These are phyloP conservation scores for Chelonia mydas DNA, from an alignment of 2,797 vertebrate species.

Conservation along the genomic window DNA sequence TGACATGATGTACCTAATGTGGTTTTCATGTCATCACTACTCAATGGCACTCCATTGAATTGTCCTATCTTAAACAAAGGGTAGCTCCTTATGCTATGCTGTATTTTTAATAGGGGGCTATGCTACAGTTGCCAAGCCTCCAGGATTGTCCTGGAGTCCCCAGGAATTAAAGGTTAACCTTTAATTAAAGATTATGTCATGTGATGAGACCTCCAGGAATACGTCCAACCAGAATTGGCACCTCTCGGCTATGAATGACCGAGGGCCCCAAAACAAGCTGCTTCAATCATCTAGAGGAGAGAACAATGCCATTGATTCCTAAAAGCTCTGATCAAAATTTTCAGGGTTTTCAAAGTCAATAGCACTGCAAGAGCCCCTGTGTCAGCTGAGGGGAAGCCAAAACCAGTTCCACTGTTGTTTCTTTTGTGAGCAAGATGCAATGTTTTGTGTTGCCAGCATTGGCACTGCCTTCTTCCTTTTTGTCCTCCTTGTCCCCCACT, in stretches of 20 bases:
- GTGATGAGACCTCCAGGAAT: not conserved
- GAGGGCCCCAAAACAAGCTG: not conserved
- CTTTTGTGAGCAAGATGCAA: slow-evolving; percentile 37
- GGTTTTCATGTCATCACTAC: not conserved
- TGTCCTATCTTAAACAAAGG: too few species aligned
- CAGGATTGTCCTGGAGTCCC: not conserved
- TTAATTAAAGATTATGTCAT: not conserved
- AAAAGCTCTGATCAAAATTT: not conserved
- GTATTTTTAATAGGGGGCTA: not conserved
- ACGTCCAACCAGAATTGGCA: not conserved
- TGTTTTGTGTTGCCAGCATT: slow-evolving; percentile 12
- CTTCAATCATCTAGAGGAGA: not conserved
- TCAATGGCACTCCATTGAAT: not conserved
- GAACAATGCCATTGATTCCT: slow-evolving; percentile 20
- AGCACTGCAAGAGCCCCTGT: not conserved
- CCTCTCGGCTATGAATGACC: not conserved
- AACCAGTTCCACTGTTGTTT: slow-evolving; percentile 20
- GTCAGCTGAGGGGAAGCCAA: slow-evolving; percentile 9
- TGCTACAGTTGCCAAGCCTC: not conserved
- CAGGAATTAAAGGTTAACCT: not conserved
- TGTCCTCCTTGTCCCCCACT: slow-evolving; percentile 35
- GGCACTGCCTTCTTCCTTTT: slow-evolving; percentile 42
- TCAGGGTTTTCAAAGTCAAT: not conserved
- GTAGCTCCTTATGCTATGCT: not conserved
- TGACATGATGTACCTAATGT: not conserved